Conservation (phyloP, 2,888 invertebrate species). For the Callosobruchus maculatus region DNA sequence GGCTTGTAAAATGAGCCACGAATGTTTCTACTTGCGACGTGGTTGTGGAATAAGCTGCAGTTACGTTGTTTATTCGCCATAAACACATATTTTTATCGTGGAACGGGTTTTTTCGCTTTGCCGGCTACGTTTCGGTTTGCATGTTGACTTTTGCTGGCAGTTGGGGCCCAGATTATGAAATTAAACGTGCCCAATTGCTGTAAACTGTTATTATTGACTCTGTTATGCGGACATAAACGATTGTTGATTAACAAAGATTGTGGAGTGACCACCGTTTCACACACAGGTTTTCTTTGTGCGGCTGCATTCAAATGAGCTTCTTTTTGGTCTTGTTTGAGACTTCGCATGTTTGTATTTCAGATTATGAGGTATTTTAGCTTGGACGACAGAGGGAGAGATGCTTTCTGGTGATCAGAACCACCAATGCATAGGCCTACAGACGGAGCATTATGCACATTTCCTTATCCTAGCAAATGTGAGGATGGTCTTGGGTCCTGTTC, state of each 20-base stretch:
- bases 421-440: too few species aligned
- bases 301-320: too few species aligned
- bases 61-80: slow-evolving; percentile 38
- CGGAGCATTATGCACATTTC: too few species aligned
- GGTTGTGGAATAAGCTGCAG: slow-evolving; percentile 38
- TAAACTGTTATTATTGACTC: not conserved
- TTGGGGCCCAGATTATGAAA: not conserved
- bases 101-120: not conserved
- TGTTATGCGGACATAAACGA: not conserved
- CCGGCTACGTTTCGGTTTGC: not conserved
- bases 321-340: too few species aligned
- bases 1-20: slow-evolving; percentile 47
- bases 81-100: slow-evolving; percentile 25
- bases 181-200: not conserved
- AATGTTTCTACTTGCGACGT: slow-evolving; percentile 43
- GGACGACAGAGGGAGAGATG: too few species aligned
- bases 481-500: too few species aligned
- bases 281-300: too few species aligned
- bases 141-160: not conserved
- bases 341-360: too few species aligned
- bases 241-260: not conserved
- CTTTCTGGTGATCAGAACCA: too few species aligned
- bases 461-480: too few species aligned
- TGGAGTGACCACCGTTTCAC: not conserved
- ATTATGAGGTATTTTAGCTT: too few species aligned